Evolutionary conservation across 2,113 vertebrate genomes (phyloP), one percentile per base, ranked within the genome.

Genomic region (Rhodinocichla rosea): DNA sequence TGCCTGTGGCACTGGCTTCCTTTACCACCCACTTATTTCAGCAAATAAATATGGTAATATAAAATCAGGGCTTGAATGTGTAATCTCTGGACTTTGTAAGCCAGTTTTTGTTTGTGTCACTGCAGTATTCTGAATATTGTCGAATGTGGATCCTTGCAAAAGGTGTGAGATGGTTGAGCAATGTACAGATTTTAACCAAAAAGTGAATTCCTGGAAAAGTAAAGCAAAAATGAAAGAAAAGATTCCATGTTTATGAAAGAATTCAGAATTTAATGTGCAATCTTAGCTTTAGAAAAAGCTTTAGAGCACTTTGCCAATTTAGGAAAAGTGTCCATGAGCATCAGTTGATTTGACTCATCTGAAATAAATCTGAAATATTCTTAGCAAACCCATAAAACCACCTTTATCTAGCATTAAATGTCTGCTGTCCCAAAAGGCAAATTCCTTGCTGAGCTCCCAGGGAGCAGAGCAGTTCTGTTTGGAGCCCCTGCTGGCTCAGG

Each of bases 21-120:
- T 78, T 95, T 78, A 60, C 73, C 78, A 83, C 73, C 57, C 76
- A 92, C 96, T 97, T 94, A 95, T 93, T 97, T 96, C 95, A 91
- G 85, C 88, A 94, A 96, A 97, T 92, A 88, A 94, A 96, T 92
- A 93, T 50, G 83, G 74, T 81, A 75, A 90, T 95, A 71, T 20
- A 45, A 90, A 95, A 94, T 45, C 56, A 55, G 80, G 76, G 81
- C 45, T 76, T 49, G 74, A 70, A 83, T 87, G 17, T 57, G 60
- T 74, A 45, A 68, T 42, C 16, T 57, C 78, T 69, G 86, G 83
- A 77, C 64, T 94, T 55, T 78, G 64, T 7, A 82, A 87, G 76
- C 47, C 11, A 44, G 32, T 57, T 78, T 91, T 33, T 68, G 42
- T 69, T 65, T 57, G 39, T 27, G 27, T 37, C 64, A 67, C 47